phyloP scores from a whole-genome alignment of 2,797 vertebrate genomes.

The Chloroceryle amazona region DNA sequence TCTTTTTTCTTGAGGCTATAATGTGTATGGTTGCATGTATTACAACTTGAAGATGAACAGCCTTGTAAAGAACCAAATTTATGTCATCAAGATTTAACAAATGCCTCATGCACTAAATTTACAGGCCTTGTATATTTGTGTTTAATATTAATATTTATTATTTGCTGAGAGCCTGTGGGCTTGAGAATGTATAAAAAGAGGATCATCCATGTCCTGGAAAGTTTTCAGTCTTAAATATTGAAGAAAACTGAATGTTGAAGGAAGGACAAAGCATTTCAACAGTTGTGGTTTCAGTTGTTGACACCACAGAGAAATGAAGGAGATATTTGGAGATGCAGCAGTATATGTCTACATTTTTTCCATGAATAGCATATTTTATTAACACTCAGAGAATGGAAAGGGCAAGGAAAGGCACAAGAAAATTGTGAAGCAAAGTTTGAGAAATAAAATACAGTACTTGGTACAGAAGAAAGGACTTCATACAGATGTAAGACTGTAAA shows the following conservation, averaged over 20 bases:
- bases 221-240: background rate
- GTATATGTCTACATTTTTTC: background rate
- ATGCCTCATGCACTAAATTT: background rate
- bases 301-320: background rate
- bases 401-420: background rate
- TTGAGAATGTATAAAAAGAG: background rate
- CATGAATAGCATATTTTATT: background rate
- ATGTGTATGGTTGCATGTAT: background rate
- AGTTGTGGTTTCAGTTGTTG: background rate
- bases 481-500: background rate
- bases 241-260: background rate
- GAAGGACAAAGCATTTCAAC: background rate
- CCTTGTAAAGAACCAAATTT: background rate
- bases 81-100: background rate
- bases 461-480: background rate
- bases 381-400: background rate
- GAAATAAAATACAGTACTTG: background rate
- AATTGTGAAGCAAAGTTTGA: background rate
- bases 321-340: background rate
- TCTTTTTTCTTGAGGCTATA: background rate
- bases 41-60: background rate
- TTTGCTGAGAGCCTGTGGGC: background rate
- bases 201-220: background rate
- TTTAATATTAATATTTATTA: background rate
- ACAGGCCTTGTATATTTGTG: background rate